Evolutionary conservation across 2,888 invertebrate genomes (phyloP).

Genomic region (Idaea aversata): DNA sequence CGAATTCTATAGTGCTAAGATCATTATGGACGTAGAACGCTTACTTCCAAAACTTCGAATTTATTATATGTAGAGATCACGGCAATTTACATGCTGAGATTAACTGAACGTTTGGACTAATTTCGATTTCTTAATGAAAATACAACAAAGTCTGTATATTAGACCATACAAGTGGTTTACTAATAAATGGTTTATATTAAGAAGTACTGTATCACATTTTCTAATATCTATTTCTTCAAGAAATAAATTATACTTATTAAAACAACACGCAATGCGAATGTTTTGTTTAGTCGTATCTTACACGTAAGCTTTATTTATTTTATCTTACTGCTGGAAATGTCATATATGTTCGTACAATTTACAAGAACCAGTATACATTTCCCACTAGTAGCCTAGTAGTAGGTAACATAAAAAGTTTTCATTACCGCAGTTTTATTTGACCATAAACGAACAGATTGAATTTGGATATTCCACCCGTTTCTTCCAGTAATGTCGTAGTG

Average conservation of each 20-base stretch:
- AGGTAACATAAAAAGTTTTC: slow-evolving; percentile 31
- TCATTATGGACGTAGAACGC: too few relatives aligned
- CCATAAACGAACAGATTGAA: slow-evolving; percentile 42
- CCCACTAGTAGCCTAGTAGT: slow-evolving; percentile 12
- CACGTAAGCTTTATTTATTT: neutral
- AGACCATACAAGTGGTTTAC: too few relatives aligned
- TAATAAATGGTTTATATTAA: too few relatives aligned
- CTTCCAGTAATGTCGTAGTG: slow-evolving; percentile 42
- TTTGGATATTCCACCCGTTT: slow-evolving; percentile 38
- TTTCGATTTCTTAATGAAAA: too few relatives aligned
- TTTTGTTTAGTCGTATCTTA: neutral
- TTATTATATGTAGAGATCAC: too few relatives aligned
- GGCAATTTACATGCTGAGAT: too few relatives aligned
- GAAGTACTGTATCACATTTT: neutral
- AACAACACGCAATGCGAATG: neutral
- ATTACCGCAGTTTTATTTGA: slow-evolving; percentile 34
- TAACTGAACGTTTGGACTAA: too few relatives aligned
- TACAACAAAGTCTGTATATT: too few relatives aligned
- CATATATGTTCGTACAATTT: neutral
- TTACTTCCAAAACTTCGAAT: too few relatives aligned
- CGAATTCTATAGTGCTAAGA: too few relatives aligned
- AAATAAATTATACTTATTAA: neutral
- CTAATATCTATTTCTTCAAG: too few relatives aligned
- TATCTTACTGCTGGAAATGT: neutral
- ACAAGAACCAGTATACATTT: neutral